Evolutionary conservation across 2,113 vertebrate species (phyloP).

Genomic region (Daphoenositta chrysoptera): DNA sequence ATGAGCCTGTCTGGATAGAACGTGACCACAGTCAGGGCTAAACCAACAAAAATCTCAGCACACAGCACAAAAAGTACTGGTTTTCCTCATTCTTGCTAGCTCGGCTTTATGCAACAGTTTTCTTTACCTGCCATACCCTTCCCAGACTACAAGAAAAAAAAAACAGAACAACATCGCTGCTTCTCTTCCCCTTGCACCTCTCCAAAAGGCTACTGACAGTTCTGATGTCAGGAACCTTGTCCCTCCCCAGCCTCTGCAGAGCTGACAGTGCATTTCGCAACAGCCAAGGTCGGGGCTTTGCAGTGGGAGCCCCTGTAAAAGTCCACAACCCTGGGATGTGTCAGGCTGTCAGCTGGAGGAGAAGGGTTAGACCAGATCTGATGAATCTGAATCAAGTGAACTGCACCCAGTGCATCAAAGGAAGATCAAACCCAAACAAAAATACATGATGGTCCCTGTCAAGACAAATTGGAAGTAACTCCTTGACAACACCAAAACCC

Average conservation of each 20-base stretch:
- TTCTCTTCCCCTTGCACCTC: not conserved
- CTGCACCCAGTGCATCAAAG: not conserved
- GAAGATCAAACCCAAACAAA: not conserved
- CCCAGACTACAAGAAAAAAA: not conserved
- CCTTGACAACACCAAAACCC: not conserved
- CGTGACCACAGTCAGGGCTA: accelerated
- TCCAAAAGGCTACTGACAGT: not conserved
- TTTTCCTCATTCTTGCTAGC: not conserved
- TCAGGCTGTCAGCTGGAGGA: not conserved
- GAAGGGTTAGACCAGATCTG: not conserved
- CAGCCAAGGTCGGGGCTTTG: not conserved
- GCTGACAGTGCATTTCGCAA: not conserved
- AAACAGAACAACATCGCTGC: not conserved
- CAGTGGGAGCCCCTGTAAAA: not conserved
- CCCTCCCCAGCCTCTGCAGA: not conserved
- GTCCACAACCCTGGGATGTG: not conserved
- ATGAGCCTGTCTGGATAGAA: not conserved
- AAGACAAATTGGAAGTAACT: not conserved
- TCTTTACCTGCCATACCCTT: not conserved
- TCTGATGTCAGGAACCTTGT: not conserved
- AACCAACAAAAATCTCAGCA: not conserved
- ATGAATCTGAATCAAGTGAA: not conserved
- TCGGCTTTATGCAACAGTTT: not conserved
- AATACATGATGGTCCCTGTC: not conserved
- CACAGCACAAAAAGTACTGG: not conserved